phyloP scores from a whole-genome alignment of 2,113 vertebrate species.

The Aplodontia rufa region DNA sequence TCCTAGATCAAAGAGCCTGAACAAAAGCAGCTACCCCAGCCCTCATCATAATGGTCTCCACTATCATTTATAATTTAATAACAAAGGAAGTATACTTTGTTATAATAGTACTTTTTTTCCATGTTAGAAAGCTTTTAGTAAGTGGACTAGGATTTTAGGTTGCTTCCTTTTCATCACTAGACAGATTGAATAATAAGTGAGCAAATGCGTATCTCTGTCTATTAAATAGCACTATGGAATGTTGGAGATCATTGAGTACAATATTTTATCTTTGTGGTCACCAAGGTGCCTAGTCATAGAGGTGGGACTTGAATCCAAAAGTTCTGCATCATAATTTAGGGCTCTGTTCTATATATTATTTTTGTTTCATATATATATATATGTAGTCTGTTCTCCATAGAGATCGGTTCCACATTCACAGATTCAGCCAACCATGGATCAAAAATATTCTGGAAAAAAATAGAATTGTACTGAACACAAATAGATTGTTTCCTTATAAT shows the following conservation, averaged over 20 bases:
- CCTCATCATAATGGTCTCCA: too few relatives aligned
- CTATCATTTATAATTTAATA: not conserved
- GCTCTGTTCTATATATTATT: not conserved
- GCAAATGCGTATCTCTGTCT: not conserved
- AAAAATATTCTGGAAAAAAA: not conserved
- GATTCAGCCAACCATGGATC: not conserved
- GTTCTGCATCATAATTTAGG: not conserved
- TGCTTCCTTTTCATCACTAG: not conserved
- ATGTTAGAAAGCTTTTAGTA: constrained; percentile 30
- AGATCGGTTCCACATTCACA: not conserved
- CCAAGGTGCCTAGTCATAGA: not conserved
- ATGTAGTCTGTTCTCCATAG: not conserved
- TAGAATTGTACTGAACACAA: not conserved
- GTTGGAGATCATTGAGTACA: not conserved
- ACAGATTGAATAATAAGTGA: not conserved
- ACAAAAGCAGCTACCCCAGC: too few relatives aligned
- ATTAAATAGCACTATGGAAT: not conserved
- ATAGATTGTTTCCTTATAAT: not conserved
- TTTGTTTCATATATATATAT: not conserved
- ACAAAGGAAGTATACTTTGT: not conserved
- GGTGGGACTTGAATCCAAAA: not conserved
- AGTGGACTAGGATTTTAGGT: not conserved
- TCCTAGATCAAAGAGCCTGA: too few relatives aligned
- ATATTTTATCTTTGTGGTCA: not conserved
- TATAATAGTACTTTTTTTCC: not conserved